Evolutionary conservation across 2,888 invertebrate genomes (phyloP), one percentile per base, ranked within the genome.

Genomic region (Trachelus tabidus): DNA sequence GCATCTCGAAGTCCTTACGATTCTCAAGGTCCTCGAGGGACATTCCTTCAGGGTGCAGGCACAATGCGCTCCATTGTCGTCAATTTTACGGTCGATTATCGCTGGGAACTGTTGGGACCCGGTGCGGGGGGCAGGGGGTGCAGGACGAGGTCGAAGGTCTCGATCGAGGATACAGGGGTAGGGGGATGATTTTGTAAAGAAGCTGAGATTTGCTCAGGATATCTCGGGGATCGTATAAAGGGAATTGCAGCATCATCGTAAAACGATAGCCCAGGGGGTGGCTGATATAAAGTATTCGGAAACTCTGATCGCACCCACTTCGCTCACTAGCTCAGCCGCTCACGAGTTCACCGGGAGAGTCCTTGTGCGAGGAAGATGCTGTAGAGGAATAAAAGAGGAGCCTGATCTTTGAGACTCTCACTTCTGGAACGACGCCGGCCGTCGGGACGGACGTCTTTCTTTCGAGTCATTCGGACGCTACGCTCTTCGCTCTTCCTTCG

Each of bases 11-110:
- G 75, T 77, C 79, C 80, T 86, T 84, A 85, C 84, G 85, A 85
- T 83, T 40, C 80, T 79, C 77, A 77, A 75, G 76, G 76, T 79
- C 77, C 78, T 79, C 83, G 82, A 83, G 79, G 84, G 79, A 80
- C 40, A 15, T 40, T 40, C 40, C 40, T 40, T 40, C 40, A 40
- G 40, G 15, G 40, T 40, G 40, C 40, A 40, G 75, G 81, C 82
- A 84, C 87, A 87, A 86, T 87, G 85, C 83, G 85, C 83, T 80
- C 80, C 80, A 84, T 85, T 83, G 84, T 86, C 83, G 83, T 83
- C 82, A 84, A 85, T 86, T 90, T 90, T 90, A 90, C 88, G 90
- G 89, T 88, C 90, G 90, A 91, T 91, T 91, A 90, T 91, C 90
- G 85, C 85, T 82, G 76, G 79, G 80, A 80, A 83, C 84, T 81